A percentile compares a stretch with the other conserved stretches of the same genome.
Conservation (phyloP, 2,797 vertebrate species). For the Sternotherus odoratus region DNA sequence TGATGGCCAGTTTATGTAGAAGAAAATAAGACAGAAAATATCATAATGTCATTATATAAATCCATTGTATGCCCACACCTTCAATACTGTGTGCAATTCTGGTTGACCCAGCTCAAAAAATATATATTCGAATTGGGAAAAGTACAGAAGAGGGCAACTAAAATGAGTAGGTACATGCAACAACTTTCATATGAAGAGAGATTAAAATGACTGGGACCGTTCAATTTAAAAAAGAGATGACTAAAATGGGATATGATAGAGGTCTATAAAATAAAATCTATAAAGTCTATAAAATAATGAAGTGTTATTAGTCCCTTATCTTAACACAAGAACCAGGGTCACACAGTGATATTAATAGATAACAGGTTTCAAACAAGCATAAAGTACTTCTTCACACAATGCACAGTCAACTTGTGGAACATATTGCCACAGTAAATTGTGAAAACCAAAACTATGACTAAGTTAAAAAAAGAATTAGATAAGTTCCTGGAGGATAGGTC, state of each 20-base stretch:
- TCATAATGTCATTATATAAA: background rate
- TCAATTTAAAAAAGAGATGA: background rate
- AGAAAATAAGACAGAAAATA: background rate
- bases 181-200: background rate
- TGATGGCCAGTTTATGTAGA: no score
- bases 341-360: background rate
- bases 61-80: background rate
- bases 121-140: background rate
- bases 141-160: background rate
- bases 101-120: background rate
- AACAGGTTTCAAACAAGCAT: background rate
- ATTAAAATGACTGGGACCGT: background rate
- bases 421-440: background rate
- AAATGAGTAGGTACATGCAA: background rate
- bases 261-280: background rate
- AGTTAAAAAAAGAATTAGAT: background rate
- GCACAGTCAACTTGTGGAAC: background rate
- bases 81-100: background rate
- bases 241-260: background rate
- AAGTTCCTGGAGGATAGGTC: background rate
- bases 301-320: background rate
- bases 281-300: background rate
- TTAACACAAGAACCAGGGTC: background rate
- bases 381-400: background rate
- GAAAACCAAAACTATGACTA: background rate